A percentile compares a stretch with the other conserved stretches of the same genome.
These are phyloP conservation scores for Elysia crispata DNA, from an alignment of 2,888 invertebrate genomes.

Conservation along the genomic window DNA sequence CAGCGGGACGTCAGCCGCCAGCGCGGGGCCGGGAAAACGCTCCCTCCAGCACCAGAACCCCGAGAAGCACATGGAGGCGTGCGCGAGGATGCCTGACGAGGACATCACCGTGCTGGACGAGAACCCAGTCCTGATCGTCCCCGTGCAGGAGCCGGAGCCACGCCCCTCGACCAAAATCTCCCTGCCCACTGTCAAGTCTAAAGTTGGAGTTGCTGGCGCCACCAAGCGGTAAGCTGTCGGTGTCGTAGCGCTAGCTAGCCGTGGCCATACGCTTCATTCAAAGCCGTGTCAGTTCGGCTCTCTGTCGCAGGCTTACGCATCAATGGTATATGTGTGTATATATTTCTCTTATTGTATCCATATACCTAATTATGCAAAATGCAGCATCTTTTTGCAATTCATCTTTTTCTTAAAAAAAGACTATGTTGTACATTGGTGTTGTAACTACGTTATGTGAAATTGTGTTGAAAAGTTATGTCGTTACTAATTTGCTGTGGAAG, in stretches of 20 bases:
- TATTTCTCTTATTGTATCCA: not conserved
- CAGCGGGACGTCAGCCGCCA: no score
- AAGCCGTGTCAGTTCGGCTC: not conserved
- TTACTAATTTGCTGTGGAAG: no score
- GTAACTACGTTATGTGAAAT: no score
- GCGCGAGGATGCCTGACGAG: conserved; percentile 44
- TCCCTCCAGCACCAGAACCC: conserved; percentile 11
- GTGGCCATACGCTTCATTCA: not conserved
- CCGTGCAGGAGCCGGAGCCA: conserved; percentile 51
- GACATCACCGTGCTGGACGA: conserved; percentile 53
- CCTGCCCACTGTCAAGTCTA: conserved; percentile 51
- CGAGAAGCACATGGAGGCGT: conserved; percentile 41
- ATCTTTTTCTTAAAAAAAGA: no score
- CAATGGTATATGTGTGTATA: not conserved
- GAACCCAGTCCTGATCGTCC: conserved; percentile 52
- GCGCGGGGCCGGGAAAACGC: no score
- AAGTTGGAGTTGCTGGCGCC: conserved; percentile 52
- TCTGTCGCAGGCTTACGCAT: not conserved
- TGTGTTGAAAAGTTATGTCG: no score
- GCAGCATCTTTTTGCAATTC: no score
- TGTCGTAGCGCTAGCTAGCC: conserved; percentile 2
- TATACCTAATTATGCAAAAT: conserved; percentile 11
- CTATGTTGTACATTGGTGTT: no score
- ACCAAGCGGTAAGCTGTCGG: conserved; percentile 47
- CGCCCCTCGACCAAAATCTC: conserved; percentile 50